A percentile compares a stretch with the other conserved stretches of the same genome.
phyloP scores from a whole-genome alignment of 2,113 vertebrate species.

The Pygoscelis antarcticus region DNA sequence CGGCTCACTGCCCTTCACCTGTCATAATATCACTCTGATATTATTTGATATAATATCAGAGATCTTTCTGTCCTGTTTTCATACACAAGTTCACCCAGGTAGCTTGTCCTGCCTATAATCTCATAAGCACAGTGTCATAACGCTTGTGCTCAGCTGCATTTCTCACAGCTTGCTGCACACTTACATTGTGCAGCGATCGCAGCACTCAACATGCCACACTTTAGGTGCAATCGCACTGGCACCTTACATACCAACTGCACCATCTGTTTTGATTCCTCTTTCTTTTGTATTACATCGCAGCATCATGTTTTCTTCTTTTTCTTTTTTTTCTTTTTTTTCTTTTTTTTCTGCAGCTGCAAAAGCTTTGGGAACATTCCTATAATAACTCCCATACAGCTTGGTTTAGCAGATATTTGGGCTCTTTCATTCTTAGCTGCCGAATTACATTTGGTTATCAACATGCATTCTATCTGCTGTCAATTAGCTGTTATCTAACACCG shows the following conservation, averaged over 20 bases:
- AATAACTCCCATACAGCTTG: constrained; percentile 37
- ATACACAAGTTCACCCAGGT: neutral
- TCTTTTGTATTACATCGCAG: neutral
- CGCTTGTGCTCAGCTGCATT: neutral
- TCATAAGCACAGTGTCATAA: neutral
- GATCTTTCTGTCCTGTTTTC: neutral
- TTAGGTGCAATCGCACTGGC: neutral
- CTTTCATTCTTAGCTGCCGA: constrained; percentile 39
- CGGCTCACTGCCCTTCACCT: neutral
- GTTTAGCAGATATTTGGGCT: constrained; percentile 47
- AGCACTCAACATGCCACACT: neutral
- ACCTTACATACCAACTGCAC: neutral
- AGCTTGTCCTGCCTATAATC: neutral
- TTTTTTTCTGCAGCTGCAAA: constrained; percentile 5
- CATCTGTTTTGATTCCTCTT: neutral
- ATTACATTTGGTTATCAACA: constrained; percentile 57
- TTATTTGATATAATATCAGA: neutral
- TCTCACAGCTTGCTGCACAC: neutral
- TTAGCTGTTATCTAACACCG: constrained; percentile 55
- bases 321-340: neutral
- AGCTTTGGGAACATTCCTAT: constrained; percentile 31
- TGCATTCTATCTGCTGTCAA: constrained; percentile 58
- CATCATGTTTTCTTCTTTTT: neutral
- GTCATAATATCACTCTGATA: too few species aligned
- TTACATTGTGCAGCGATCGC: neutral